phyloP scores from a whole-genome alignment of 2,797 vertebrate species.

The Lepus oiostolus region DNA sequence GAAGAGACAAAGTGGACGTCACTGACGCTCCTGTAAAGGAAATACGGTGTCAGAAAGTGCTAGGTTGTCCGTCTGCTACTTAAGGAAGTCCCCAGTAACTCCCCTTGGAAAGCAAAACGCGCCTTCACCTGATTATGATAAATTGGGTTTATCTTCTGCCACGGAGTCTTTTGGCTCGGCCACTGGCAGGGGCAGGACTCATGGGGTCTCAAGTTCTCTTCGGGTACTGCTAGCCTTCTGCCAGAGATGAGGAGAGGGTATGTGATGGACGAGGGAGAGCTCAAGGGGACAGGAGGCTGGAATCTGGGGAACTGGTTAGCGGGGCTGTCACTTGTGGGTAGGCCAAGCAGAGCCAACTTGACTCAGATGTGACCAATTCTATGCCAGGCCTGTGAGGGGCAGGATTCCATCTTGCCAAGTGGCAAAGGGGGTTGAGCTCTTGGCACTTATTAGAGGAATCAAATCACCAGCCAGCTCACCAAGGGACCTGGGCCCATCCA shows the following conservation, averaged over 20 bases:
- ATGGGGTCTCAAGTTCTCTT: neutral
- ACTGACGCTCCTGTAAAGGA: neutral
- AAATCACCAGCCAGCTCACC: neutral
- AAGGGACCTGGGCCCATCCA: neutral
- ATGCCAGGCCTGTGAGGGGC: neutral
- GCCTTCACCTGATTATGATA: neutral
- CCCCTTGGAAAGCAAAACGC: slow-evolving; percentile 27
- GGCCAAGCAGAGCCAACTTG: neutral
- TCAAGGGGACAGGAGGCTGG: neutral
- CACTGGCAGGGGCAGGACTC: neutral
- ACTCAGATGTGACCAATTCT: neutral
- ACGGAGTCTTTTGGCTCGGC: slow-evolving; percentile 3
- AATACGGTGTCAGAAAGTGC: neutral
- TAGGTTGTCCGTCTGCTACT: neutral
- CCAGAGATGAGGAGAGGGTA: neutral
- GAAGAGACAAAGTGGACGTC: neutral
- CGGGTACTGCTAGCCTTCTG: neutral
- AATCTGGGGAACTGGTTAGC: neutral
- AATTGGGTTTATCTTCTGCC: neutral
- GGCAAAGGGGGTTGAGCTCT: neutral
- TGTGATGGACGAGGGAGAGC: neutral
- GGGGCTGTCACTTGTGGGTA: neutral
- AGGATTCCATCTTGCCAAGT: neutral
- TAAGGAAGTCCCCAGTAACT: slow-evolving; percentile 2
- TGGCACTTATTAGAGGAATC: neutral